Percentiles rank a stretch among this genome's conserved stretches.
Conservation (phyloP, 2,797 vertebrate genomes). For the Anabas testudineus region DNA sequence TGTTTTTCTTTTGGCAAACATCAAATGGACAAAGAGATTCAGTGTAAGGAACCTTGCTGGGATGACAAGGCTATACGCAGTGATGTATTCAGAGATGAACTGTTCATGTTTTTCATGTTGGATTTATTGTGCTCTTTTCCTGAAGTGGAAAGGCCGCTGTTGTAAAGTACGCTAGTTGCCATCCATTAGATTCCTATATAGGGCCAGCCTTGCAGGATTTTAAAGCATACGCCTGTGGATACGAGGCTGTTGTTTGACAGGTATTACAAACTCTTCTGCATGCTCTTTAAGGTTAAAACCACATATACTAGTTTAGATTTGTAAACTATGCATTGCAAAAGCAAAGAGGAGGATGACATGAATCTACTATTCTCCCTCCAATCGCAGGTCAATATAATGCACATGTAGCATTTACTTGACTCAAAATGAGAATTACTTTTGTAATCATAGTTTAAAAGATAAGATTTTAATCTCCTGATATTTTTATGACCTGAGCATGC, state of each 20-base stretch:
- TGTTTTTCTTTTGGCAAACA: slow-evolving; percentile 52
- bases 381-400: slow-evolving; percentile 77
- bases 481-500: slow-evolving; percentile 80
- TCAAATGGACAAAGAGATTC: slow-evolving; percentile 72
- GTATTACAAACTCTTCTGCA: slow-evolving; percentile 81
- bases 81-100: slow-evolving; percentile 80
- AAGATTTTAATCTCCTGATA: slow-evolving; percentile 62
- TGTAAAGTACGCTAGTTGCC: slow-evolving; percentile 78
- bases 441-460: slow-evolving; percentile 73
- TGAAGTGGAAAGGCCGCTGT: slow-evolving; percentile 67
- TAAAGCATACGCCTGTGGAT: slow-evolving; percentile 63
- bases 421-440: slow-evolving; percentile 71
- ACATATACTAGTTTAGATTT: slow-evolving; percentile 79
- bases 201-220: slow-evolving; percentile 69
- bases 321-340: slow-evolving; percentile 85
- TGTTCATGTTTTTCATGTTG: slow-evolving; percentile 77
- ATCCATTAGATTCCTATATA: slow-evolving; percentile 73
- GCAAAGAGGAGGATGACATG: slow-evolving; percentile 63
- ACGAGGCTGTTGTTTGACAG: slow-evolving; percentile 72
- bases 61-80: slow-evolving; percentile 71
- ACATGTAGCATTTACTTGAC: slow-evolving; percentile 79
- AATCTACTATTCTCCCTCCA: slow-evolving; percentile 62
- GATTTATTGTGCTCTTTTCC: slow-evolving; percentile 74
- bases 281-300: slow-evolving; percentile 80
- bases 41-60: slow-evolving; percentile 76